Conservation (phyloP, 2,797 vertebrate species). For the Alca torda region DNA sequence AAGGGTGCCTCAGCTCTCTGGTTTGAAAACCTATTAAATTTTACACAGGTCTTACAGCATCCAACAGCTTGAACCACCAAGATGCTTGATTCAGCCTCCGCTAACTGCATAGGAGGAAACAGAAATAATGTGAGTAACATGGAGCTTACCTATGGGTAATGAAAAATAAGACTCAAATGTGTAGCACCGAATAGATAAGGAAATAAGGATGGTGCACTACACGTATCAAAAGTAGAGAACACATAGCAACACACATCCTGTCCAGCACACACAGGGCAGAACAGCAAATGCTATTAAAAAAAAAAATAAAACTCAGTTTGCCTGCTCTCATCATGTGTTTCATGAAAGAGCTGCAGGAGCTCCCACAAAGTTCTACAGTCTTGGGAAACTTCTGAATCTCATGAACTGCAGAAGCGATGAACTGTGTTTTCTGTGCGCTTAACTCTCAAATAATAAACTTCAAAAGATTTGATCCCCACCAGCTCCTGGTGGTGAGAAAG, state of each 20-base stretch:
- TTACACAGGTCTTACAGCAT: neutral
- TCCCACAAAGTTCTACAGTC: neutral
- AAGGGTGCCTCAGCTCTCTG: neutral
- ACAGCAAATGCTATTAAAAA: neutral
- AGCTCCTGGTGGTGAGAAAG: conserved; percentile 52
- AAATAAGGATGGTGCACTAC: neutral
- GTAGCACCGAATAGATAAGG: neutral
- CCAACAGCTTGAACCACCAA: neutral
- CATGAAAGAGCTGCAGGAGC: neutral
- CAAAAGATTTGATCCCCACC: neutral
- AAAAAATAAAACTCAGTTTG: neutral
- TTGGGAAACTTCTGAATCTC: neutral
- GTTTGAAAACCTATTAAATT: neutral
- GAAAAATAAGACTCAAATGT: neutral
- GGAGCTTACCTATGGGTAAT: neutral
- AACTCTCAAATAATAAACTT: neutral
- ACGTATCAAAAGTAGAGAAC: neutral
- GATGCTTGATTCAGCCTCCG: neutral
- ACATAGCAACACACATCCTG: neutral
- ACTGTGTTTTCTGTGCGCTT: neutral
- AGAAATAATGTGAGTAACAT: neutral
- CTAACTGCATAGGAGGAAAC: neutral
- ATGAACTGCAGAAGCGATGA: neutral
- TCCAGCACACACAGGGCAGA: neutral
- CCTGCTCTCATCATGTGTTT: neutral